phyloP scores from a whole-genome alignment of 2,888 invertebrate species.

The Schrankia costaestrigalis region DNA sequence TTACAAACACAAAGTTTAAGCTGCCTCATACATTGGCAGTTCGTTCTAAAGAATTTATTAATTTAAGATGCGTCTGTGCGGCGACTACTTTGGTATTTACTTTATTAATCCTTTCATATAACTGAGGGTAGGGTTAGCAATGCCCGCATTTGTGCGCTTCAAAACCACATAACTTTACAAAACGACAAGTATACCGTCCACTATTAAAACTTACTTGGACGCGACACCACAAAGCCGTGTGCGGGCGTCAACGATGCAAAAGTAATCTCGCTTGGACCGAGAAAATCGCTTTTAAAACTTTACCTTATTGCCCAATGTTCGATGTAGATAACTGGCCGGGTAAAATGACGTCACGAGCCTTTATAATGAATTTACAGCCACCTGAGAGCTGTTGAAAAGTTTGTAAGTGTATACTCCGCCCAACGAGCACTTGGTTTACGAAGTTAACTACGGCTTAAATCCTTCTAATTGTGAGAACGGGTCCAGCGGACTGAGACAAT shows the following conservation, averaged over 20 bases:
- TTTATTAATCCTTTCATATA: no score
- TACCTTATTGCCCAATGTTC: constrained; percentile 23
- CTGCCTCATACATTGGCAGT: no score
- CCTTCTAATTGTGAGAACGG: no score
- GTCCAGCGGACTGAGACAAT: no score
- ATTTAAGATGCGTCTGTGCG: no score
- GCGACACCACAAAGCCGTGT: constrained; percentile 27
- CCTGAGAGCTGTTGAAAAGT: not conserved
- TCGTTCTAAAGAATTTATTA: no score
- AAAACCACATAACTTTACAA: constrained; percentile 39
- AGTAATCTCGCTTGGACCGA: constrained; percentile 34
- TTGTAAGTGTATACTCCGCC: no score
- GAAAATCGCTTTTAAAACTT: constrained; percentile 43
- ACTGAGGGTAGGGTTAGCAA: constrained; percentile 12
- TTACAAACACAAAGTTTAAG: no score
- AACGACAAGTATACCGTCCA: constrained; percentile 43
- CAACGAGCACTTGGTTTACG: no score
- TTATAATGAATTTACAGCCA: constrained; percentile 22
- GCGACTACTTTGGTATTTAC: no score
- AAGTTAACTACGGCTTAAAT: no score
- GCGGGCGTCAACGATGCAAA: constrained; percentile 20
- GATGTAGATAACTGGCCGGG: constrained; percentile 16
- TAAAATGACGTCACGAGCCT: constrained; percentile 11
- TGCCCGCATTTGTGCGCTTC: constrained; percentile 46
- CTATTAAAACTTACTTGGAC: constrained; percentile 57